Base-by-base conservation (phyloP, 2,113 vertebrate genomes). In the Cranoglanis bouderius region DNA sequence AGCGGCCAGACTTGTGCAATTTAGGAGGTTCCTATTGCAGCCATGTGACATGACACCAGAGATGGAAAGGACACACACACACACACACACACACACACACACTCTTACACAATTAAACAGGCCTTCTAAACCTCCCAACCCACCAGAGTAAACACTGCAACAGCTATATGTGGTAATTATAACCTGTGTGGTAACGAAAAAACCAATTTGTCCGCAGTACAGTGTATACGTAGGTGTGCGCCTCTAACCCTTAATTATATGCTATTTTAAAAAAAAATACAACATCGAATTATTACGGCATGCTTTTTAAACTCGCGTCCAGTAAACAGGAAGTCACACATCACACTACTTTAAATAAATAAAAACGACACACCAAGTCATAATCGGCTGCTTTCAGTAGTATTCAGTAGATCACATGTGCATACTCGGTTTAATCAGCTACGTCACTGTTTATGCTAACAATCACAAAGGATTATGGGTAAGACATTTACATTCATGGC, bases 31-130 rank as follows among this genome's bases (percentile, higher is more conserved):
- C 78, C 26, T 85, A 32, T n/a, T 74, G 53, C 40, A 67, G 72
- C 51, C 70, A 88, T 86, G 80, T 89, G 65, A 89, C 82, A 53
- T 61, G 84, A 75, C 88, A 85, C 85, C 59, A 53, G 53, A 67
- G 35, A 70, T 4, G 35, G 26, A 82, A 4, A 24, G 57, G 61
- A 24, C 18, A 24, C 3, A 78, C 9, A 40, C n/a, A 72, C 63
- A 59, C 26, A 77, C 57, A 78, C 29, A 40, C 53, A 75, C 85
- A 55, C 85, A 78, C 51, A 38, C 49, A 61, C 74, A 72, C 85
- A 46, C n/a, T 59, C 63, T 67, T 35, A 74, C 85, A 49, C 24
- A 51, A 55, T 67, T 35, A 67, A 12, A 16, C 19, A 49, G 13
- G 40, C 49, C 43, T 65, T 29, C n/a, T 49, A n/a, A 29, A 32